Evolutionary conservation across 53 echinoderm and acorn worm species (phyloP).

Genomic region (Astropecten irregularis): DNA sequence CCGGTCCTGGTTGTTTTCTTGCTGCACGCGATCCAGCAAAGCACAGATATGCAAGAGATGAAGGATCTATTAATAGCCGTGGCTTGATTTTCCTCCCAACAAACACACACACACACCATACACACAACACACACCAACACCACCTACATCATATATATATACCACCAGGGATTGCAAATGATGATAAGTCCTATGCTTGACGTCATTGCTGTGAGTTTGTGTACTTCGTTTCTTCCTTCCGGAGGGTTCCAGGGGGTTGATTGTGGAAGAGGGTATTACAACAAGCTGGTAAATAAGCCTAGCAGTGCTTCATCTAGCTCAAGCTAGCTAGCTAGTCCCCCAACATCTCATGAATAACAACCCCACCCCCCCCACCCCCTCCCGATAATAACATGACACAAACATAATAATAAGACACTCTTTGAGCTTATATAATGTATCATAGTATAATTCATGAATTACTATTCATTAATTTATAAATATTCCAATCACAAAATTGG

Average conservation of each 20-base stretch:
- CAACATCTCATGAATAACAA: too few species aligned
- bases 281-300: slow-evolving; percentile 39
- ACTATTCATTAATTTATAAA: too few species aligned
- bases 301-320: background rate
- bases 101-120: slow-evolving; percentile 12
- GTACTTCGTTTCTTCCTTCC: slow-evolving; percentile 19
- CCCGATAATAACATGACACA: background rate
- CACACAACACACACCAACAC: too few species aligned
- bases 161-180: background rate
- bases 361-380: background rate
- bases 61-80: slow-evolving; percentile 20
- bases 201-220: slow-evolving; percentile 43
- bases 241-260: too few species aligned
- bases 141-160: too few species aligned
- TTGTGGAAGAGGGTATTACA: too few species aligned
- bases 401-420: too few species aligned
- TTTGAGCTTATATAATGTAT: too few species aligned
- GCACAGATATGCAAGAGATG: background rate
- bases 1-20: too few species aligned
- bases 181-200: slow-evolving; percentile 32
- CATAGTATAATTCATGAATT: too few species aligned
- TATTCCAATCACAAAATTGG: too few species aligned
- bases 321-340: too few species aligned
- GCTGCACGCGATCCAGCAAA: background rate
- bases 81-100: slow-evolving; percentile 1